Percentiles rank a stretch among this genome's conserved stretches.
These are phyloP conservation scores for Deroptyus accipitrinus DNA, from an alignment of 2,113 vertebrate species.

Conservation along the genomic window DNA sequence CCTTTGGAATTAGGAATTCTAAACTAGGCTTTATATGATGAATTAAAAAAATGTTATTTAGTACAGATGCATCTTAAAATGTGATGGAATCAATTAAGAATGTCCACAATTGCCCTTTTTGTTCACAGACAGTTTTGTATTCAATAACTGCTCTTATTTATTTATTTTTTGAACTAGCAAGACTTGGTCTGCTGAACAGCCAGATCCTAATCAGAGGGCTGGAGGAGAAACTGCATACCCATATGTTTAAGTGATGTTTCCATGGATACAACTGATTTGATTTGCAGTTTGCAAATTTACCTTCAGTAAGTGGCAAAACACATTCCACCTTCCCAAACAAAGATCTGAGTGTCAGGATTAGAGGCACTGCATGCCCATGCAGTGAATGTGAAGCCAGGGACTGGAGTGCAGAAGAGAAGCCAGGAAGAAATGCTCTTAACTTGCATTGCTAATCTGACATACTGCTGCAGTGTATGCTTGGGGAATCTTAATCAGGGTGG, in stretches of 20 bases:
- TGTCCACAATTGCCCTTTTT: neutral
- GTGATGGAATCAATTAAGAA: neutral
- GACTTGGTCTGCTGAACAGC: neutral
- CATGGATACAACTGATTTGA: slow-evolving; percentile 22
- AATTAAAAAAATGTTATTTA: neutral
- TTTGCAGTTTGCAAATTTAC: slow-evolving; percentile 18
- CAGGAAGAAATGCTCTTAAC: neutral
- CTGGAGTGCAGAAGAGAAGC: neutral
- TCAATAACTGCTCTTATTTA: neutral
- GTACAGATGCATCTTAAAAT: neutral
- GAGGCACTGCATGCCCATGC: neutral
- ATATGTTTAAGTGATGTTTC: slow-evolving; percentile 19
- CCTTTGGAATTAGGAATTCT: neutral
- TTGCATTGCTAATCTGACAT: neutral
- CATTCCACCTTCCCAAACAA: neutral
- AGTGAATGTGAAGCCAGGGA: neutral
- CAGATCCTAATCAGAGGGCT: neutral
- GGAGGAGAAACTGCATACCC: neutral
- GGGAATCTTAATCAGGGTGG: neutral
- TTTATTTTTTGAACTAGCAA: neutral
- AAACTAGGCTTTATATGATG: neutral
- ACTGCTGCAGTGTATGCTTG: neutral
- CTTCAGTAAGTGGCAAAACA: slow-evolving; percentile 15
- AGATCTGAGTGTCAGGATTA: neutral
- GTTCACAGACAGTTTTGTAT: neutral